Evolutionary conservation across 2,888 invertebrate genomes (phyloP), one percentile per base, ranked within the genome.

Genomic region (Atethmia centrago): DNA sequence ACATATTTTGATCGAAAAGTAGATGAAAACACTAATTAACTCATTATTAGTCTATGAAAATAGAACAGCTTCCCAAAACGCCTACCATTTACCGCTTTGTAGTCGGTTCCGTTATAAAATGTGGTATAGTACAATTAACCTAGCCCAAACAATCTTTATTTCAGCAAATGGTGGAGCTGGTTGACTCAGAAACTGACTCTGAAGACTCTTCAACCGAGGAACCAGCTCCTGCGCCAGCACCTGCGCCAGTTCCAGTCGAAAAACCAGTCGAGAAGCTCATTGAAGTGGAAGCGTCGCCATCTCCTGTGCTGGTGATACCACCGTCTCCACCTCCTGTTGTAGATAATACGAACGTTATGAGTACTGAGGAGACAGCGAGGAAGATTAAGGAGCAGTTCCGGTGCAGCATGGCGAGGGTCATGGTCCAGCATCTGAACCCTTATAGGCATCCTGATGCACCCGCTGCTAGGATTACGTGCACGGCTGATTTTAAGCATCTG

Each of bases 401-500:
- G 70, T 97, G 97, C 86, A 97, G 96, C 88, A 98, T 98, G 97
- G 98, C 98, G 21, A 97, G 98, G 61, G 98, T 98, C 42, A 98
- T 99, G 96, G 98, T 99, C 82, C 97, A 98, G 75, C 98, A 98
- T 90, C 97, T 99, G 75, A 99, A 98, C 94, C 98, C 98, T 0
- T 99, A 98, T 94, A 96, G 99, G 70, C 98, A 98, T 90, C 97
- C 98, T 0, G 98, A 98, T 83, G 99, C 99, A 89, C 97, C 97
- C 85, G 96, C 97, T 80, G 99, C 98, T 0, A 96, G 98, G 85
- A 99, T 99, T 87, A 98, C 98, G 4, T 98, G 97, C 90, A 99
- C 98, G 0, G 98, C 99, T 61, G 99, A 99, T 93, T 98, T 99
- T 93, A 99, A 99, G 92, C 99, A 99, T 95, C 97, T 99, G 71